A percentile compares a stretch with the other conserved stretches of the same genome.
These are phyloP conservation scores for Callimorpha dominula DNA, from an alignment of 2,888 invertebrate genomes.

Conservation along the genomic window DNA sequence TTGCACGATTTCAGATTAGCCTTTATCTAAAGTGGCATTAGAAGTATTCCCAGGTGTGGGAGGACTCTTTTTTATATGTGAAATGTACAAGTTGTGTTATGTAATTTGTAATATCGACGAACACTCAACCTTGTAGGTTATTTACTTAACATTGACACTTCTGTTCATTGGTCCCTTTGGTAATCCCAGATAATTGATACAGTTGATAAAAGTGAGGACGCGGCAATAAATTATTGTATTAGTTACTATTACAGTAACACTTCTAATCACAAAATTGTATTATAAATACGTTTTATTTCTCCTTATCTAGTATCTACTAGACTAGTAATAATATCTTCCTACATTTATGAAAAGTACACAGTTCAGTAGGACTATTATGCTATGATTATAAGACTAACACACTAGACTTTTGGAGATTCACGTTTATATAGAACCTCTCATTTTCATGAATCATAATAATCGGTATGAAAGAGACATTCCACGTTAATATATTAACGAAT, in stretches of 20 bases:
- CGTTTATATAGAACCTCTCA: neutral
- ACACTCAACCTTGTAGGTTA: constrained; percentile 21
- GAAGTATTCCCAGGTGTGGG: too few relatives aligned
- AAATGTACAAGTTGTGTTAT: neutral
- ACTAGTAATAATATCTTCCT: neutral
- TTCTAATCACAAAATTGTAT: constrained; percentile 8
- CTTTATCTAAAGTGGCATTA: neutral
- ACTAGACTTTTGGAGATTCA: neutral
- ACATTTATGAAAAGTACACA: neutral
- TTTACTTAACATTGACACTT: constrained; percentile 51
- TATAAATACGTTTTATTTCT: neutral
- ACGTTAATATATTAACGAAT: neutral
- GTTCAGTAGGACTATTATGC: neutral
- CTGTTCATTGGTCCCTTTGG: constrained; percentile 21
- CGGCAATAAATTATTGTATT: constrained; percentile 19
- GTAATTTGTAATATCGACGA: neutral
- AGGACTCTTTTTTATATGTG: too few relatives aligned
- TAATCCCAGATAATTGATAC: constrained; percentile 47
- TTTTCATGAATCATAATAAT: neutral
- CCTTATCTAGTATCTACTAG: neutral
- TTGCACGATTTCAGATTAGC: neutral
- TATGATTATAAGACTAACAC: neutral
- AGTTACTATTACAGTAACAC: constrained; percentile 15
- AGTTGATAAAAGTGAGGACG: constrained; percentile 49
- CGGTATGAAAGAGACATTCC: neutral